Evolutionary conservation across 35 echinoderm and acorn worm species (phyloP).

Genomic region (Heliocidaris erythrogramma): DNA sequence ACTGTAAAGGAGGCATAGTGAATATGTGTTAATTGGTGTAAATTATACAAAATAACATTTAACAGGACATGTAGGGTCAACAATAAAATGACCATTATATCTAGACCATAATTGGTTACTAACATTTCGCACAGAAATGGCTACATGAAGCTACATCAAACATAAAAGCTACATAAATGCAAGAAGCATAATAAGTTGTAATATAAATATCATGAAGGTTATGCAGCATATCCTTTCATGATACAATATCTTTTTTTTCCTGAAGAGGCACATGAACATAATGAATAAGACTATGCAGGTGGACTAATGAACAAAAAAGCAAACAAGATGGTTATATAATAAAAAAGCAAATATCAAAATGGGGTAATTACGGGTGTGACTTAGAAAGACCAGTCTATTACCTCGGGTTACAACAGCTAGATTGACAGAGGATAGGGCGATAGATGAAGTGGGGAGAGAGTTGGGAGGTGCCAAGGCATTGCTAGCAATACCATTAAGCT

Average conservation of each 20-base stretch:
- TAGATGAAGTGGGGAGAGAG: slow-evolving; percentile 14
- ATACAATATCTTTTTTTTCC: no score
- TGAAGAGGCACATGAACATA: no score
- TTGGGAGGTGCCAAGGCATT: slow-evolving; percentile 12
- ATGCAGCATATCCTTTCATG: not conserved
- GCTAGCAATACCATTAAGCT: slow-evolving; percentile 37
- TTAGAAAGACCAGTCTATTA: slow-evolving; percentile 12
- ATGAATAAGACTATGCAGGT: not conserved
- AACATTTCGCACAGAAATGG: not conserved
- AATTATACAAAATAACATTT: not conserved
- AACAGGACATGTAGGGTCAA: not conserved
- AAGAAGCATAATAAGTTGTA: not conserved
- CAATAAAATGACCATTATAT: not conserved
- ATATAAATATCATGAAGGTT: not conserved
- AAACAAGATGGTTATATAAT: not conserved
- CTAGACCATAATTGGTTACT: not conserved
- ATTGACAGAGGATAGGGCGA: slow-evolving; percentile 4
- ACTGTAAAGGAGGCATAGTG: not conserved
- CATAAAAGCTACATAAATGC: not conserved
- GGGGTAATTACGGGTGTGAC: not conserved
- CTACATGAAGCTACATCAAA: not conserved
- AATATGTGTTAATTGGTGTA: not conserved
- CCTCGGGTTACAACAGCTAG: slow-evolving; percentile 40
- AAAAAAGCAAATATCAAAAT: not conserved
- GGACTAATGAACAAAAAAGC: not conserved